phyloP scores from a whole-genome alignment of 2,113 vertebrate species.

The Asarcornis scutulata region DNA sequence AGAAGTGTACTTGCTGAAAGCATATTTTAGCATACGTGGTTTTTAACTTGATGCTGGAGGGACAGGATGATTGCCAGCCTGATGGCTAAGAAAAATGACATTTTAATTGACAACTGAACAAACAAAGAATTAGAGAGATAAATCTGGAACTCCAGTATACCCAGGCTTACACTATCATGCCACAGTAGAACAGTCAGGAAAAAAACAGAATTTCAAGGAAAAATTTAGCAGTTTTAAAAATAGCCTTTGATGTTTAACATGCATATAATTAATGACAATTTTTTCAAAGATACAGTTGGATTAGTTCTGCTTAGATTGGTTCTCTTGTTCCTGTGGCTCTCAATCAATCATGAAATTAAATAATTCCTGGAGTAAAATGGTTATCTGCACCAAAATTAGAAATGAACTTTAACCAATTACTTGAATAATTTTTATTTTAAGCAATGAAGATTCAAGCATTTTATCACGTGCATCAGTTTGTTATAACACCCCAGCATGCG shows the following conservation, averaged over 20 bases:
- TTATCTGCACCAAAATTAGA: not conserved
- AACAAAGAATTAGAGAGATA: constrained; percentile 39
- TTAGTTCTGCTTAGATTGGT: constrained; percentile 34
- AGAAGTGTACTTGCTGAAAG: not conserved
- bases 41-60: not conserved
- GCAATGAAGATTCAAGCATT: not conserved
- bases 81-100: not conserved
- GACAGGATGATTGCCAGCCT: not conserved
- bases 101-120: constrained; percentile 34
- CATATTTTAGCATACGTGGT: not conserved
- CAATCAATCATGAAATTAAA: not conserved
- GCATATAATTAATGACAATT: not conserved
- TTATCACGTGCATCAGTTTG: not conserved
- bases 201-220: constrained; percentile 28
- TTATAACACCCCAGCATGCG: not conserved
- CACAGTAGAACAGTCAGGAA: not conserved
- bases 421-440: not conserved
- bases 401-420: not conserved
- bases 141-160: not conserved
- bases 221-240: constrained; percentile 9
- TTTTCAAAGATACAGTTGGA: constrained; percentile 7
- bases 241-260: constrained; percentile 27
- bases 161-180: not conserved
- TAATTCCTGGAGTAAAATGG: not conserved
- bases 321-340: not conserved